Evolutionary conservation across 2,113 vertebrate genomes (phyloP), one percentile per base, ranked within the genome.

Genomic region (Onychostruthus taczanowskii): DNA sequence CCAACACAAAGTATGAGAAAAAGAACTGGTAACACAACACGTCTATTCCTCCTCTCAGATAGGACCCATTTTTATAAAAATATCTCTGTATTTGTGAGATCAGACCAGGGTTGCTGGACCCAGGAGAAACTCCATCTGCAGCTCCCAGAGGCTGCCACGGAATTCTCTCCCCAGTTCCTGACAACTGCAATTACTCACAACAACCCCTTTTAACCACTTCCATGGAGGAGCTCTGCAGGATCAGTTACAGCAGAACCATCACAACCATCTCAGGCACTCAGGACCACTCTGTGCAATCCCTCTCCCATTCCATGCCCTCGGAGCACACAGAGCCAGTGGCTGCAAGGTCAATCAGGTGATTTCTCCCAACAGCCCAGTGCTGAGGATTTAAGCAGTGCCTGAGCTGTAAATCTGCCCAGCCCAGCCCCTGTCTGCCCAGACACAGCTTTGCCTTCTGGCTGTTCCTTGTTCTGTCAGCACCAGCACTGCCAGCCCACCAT

Each of bases 401-500:
- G 66, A 63, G 39, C 77, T 72, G 62, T 41, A 37, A 74, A 56
- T 16, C n/a, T 52, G 44, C 73, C 55, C 41, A 17, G n/a, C 6
- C 43, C 16, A 41, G 41, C 15, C n/a, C 41, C 55, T 24, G 13
- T 4, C 20, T 43, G 53, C 70, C 46, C 49, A 18, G 5, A 39
- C n/a, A 12, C 67, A 84, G 53, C 30, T 79, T 9, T 20, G 52
- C 26, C 35, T 56, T 39, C 7, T 16, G 64, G n/a, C 43, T 83
- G 30, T 5, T 68, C 24, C 30, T 68, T 14, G 41, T 72, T 26
- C 35, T 14, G 2, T 2, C 49, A 84, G 52, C 20, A 31, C 31
- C 10, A 12, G 37, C 13, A 21, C 19, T 15, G 43, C 69, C 7
- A 3, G 1, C 11, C 19, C 18, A 4, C 8, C 0, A 2, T 10